phyloP scores from a whole-genome alignment of 2,113 vertebrate species.

The Numida meleagris region DNA sequence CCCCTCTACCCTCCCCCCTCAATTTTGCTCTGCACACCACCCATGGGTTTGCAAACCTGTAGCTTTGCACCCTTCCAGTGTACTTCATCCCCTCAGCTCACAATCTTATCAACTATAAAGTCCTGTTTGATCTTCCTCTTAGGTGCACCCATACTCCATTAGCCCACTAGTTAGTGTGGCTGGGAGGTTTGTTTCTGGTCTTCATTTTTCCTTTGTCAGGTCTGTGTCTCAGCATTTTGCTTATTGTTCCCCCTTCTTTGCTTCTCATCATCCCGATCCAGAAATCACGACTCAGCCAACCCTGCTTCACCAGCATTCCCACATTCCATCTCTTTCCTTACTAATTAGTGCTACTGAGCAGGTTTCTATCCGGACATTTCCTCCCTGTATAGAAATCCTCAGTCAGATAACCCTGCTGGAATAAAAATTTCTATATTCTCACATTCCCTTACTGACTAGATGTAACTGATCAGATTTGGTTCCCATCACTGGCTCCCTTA shows the following conservation, averaged over 20 bases:
- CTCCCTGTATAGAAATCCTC: not conserved
- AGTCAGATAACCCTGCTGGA: not conserved
- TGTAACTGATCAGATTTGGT: not conserved
- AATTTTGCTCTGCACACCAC: too few species aligned
- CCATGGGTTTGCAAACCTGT: not conserved
- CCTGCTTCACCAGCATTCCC: not conserved
- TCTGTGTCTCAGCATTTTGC: not conserved
- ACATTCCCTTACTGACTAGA: not conserved
- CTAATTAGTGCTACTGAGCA: not conserved
- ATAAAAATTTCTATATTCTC: not conserved
- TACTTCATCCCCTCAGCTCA: too few species aligned
- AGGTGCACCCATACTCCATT: not conserved
- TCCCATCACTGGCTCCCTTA: not conserved
- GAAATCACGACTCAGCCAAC: not conserved
- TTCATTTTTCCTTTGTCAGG: not conserved
- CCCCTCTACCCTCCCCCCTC: too few species aligned
- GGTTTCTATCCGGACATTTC: not conserved
- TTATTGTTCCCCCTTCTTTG: not conserved
- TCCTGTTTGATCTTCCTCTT: not conserved
- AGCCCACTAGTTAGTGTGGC: not conserved
- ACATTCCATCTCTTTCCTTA: not conserved
- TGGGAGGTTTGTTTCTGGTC: not conserved
- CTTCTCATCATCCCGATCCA: not conserved
- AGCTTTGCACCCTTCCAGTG: not conserved
- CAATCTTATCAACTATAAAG: not conserved